phyloP scores from a whole-genome alignment of 1,140 invertebrate genomes.

The Periplaneta americana region DNA sequence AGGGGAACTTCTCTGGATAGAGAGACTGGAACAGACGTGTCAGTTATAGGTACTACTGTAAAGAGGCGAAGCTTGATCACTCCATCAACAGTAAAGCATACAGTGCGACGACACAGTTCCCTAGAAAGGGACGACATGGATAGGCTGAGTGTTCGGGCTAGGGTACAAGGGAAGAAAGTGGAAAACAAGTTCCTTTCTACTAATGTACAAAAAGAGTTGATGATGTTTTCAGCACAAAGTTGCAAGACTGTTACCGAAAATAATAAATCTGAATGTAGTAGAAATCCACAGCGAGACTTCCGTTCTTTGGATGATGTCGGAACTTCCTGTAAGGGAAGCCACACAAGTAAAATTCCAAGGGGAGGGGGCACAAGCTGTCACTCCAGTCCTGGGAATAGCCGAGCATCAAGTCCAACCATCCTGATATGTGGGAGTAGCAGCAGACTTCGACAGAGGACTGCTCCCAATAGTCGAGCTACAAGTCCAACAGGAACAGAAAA shows the following conservation, averaged over 20 bases:
- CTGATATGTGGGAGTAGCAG: not conserved
- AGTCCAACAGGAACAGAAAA: not conserved
- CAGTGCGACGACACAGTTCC: not conserved
- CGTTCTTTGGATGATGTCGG: not conserved
- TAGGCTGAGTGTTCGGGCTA: not conserved
- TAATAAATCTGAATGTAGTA: not conserved
- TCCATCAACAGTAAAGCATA: not conserved
- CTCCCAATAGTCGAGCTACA: not conserved
- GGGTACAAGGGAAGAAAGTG: not conserved
- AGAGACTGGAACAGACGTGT: not conserved
- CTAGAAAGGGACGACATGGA: not conserved
- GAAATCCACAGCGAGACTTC: not conserved
- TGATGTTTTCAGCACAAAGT: not conserved
- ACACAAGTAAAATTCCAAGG: not conserved
- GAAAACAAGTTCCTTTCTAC: not conserved
- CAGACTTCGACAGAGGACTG: not conserved
- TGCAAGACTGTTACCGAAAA: not conserved
- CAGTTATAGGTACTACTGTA: not conserved
- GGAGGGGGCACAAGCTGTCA: constrained; percentile 1
- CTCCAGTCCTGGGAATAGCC: not conserved
- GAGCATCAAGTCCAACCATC: not conserved
- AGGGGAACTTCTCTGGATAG: not conserved
- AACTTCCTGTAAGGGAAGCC: not conserved
- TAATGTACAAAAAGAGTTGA: too few relatives aligned
- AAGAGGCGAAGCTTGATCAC: not conserved